Conservation (phyloP, 2,888 invertebrate genomes). For the Nemurella pictetii region DNA sequence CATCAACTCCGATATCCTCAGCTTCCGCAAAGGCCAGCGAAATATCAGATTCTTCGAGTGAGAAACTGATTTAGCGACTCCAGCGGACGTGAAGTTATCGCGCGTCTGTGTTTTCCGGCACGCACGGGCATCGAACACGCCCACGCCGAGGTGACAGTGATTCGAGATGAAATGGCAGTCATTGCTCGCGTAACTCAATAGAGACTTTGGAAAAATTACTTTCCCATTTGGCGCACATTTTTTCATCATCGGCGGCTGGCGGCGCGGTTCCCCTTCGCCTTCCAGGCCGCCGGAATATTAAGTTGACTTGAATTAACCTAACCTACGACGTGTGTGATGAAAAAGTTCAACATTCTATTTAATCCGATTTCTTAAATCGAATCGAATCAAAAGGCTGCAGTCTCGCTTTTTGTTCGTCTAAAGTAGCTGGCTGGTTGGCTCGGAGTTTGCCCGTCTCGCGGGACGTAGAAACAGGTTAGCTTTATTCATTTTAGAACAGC, state of each 20-base stretch:
- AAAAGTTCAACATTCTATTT: constrained; percentile 27
- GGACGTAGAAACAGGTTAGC: not conserved
- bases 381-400: constrained; percentile 11
- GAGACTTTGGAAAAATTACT: constrained; percentile 20
- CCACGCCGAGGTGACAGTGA: no score
- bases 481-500: not conserved
- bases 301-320: constrained; percentile 21
- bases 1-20: no score
- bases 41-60: no score
- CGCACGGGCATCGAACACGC: no score
- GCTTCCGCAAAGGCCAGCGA: no score
- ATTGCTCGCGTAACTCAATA: constrained; percentile 25
- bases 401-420: not conserved
- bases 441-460: not conserved
- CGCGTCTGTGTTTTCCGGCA: no score
- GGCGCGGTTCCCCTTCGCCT: not conserved
- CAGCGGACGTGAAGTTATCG: no score
- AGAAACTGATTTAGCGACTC: no score
- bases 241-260: not conserved
- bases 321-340: constrained; percentile 4
- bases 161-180: constrained; percentile 18
- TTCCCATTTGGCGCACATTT: constrained; percentile 5
- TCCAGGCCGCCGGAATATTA: constrained; percentile 8
- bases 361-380: constrained; percentile 32
- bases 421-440: not conserved